These are phyloP conservation scores for Hephaestus fuliginosus DNA, from an alignment of 2,797 vertebrate genomes.

Conservation along the genomic window DNA sequence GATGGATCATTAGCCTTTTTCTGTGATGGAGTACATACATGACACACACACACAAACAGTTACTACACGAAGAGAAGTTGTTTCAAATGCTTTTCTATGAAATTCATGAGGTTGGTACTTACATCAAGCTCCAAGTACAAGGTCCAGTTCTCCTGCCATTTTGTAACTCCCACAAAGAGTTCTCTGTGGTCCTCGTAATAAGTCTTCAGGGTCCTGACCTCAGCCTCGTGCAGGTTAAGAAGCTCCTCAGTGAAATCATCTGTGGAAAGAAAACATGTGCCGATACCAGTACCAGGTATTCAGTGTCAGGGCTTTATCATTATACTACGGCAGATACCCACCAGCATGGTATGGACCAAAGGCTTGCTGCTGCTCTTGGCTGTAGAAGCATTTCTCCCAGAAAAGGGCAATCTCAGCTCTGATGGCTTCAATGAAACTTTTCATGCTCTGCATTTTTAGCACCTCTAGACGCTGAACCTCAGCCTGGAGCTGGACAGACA, in stretches of 20 bases:
- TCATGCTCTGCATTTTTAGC: slow-evolving; percentile 91
- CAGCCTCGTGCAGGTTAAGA: slow-evolving; percentile 88
- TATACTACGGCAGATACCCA: slow-evolving; percentile 29
- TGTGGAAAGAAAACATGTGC: slow-evolving; percentile 55
- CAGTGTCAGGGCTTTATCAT: neutral
- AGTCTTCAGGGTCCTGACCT: slow-evolving; percentile 85
- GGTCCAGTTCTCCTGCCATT: slow-evolving; percentile 93
- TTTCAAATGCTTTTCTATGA: neutral
- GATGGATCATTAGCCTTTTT: slow-evolving; percentile 92
- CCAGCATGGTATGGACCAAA: slow-evolving; percentile 85
- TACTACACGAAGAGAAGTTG: neutral
- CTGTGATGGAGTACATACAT: slow-evolving; percentile 71
- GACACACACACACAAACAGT: neutral
- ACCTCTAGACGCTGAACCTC: slow-evolving; percentile 89
- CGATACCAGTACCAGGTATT: neutral
- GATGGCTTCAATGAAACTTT: slow-evolving; percentile 85
- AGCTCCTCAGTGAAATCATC: slow-evolving; percentile 91
- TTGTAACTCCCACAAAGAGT: slow-evolving; percentile 90
- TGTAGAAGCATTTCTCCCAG: slow-evolving; percentile 94
- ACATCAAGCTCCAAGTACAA: slow-evolving; percentile 95
- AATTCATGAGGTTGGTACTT: slow-evolving; percentile 32
- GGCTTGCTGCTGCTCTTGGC: slow-evolving; percentile 86
- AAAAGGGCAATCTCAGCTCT: slow-evolving; percentile 87
- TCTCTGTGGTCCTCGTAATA: slow-evolving; percentile 88
- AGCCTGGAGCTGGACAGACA: slow-evolving; percentile 78